These are phyloP conservation scores for Trachops cirrhosus DNA, from an alignment of 2,797 vertebrate genomes.

Conservation along the genomic window DNA sequence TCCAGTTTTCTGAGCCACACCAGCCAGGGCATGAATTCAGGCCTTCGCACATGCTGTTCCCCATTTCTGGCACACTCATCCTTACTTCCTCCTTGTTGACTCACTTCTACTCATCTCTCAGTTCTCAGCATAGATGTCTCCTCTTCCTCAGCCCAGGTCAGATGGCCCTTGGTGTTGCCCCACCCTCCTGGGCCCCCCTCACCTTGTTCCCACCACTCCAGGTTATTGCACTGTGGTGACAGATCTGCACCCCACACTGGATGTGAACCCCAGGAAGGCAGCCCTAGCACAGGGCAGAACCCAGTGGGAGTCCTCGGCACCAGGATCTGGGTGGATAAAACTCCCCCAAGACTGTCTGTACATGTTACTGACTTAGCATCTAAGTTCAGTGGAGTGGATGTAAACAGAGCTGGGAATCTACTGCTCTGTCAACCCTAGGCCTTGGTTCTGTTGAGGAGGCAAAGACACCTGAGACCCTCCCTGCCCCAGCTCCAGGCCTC, in stretches of 20 bases:
- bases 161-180: background rate
- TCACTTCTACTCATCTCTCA: background rate
- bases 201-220: background rate
- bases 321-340: background rate
- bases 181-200: background rate
- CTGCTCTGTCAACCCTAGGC: background rate
- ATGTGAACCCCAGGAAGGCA: background rate
- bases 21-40: no score
- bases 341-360: background rate
- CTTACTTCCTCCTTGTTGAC: background rate
- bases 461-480: background rate
- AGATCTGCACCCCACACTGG: accelerated
- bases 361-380: background rate
- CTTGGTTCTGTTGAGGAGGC: background rate
- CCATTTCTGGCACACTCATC: background rate
- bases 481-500: background rate
- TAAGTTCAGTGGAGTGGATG: background rate
- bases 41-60: background rate
- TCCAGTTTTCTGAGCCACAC: no score
- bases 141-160: background rate
- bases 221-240: background rate
- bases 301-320: no score
- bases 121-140: background rate
- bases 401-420: background rate
- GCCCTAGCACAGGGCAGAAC: background rate